Percentiles rank a stretch among this genome's conserved stretches.
These are phyloP conservation scores for Oreochromis niloticus DNA, from an alignment of 2,113 vertebrate genomes.

Conservation along the genomic window DNA sequence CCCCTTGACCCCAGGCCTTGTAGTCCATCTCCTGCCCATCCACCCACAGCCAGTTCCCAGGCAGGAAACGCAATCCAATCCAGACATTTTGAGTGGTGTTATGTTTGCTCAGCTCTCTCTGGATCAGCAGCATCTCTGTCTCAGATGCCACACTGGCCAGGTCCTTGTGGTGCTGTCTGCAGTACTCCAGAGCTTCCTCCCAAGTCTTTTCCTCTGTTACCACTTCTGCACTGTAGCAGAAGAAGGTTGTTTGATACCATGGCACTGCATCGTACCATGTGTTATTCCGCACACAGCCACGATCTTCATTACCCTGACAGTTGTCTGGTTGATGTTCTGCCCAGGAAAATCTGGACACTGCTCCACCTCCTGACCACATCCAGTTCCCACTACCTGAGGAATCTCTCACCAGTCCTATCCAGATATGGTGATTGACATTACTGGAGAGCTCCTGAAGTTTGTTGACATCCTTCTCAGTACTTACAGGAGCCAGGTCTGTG, in stretches of 20 bases:
- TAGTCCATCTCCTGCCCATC: neutral
- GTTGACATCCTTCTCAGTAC: fast-evolving
- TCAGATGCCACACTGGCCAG: constrained; percentile 19
- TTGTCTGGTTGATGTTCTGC: neutral
- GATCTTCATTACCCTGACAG: neutral
- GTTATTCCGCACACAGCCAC: fast-evolving
- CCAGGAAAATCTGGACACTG: neutral
- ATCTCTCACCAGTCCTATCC: constrained; percentile 4
- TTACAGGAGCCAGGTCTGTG: constrained; percentile 32
- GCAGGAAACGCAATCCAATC: neutral
- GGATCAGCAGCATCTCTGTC: constrained; percentile 11
- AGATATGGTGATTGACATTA: fast-evolving
- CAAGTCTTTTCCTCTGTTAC: neutral
- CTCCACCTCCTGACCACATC: constrained; percentile 25
- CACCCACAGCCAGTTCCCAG: neutral
- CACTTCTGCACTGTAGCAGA: constrained; percentile 13
- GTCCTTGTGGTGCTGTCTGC: neutral
- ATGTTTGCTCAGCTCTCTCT: neutral
- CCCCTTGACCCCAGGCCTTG: fast-evolving
- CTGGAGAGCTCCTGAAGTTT: fast-evolving
- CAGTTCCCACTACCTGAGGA: fast-evolving
- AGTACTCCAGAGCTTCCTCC: neutral
- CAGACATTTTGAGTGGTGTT: neutral
- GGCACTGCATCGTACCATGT: neutral
- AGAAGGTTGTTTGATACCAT: fast-evolving